Conservation (phyloP, 2,888 invertebrate species). For the Anarsia innoxiella region DNA sequence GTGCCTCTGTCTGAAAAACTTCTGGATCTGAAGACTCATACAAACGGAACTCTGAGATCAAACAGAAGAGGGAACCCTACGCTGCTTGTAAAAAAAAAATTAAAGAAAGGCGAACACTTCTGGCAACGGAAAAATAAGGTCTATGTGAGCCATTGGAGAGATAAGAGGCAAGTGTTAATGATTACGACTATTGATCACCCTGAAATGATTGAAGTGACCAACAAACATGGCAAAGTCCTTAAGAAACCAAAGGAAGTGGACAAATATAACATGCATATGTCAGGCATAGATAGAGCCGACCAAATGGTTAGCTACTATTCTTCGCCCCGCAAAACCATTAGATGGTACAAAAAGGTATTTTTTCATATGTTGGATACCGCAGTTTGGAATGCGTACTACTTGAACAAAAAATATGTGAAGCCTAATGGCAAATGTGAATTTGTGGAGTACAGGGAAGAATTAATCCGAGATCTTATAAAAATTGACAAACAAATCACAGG, state of each 20-base stretch:
- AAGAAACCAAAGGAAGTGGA: not conserved
- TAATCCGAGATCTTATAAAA: too few relatives aligned
- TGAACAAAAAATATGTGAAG: too few relatives aligned
- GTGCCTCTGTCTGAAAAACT: not conserved
- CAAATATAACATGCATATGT: not conserved
- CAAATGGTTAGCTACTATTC: conserved; percentile 6
- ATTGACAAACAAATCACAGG: too few relatives aligned
- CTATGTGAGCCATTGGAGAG: not conserved
- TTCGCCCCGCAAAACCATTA: conserved; percentile 4
- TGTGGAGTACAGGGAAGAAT: too few relatives aligned
- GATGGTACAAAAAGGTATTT: too few relatives aligned
- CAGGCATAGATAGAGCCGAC: not conserved
- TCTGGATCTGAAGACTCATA: not conserved
- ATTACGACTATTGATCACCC: not conserved
- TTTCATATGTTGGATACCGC: too few relatives aligned
- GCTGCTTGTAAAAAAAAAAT: not conserved
- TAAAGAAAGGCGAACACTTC: too few relatives aligned
- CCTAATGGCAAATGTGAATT: too few relatives aligned
- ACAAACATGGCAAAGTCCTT: not conserved
- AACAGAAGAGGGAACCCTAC: not conserved
- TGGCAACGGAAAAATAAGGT: not conserved
- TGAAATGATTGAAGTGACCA: not conserved
- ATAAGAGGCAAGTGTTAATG: not conserved
- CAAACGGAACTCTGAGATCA: not conserved
- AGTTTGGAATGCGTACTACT: too few relatives aligned